Conservation (phyloP, 2,113 vertebrate species). For the Forbesichthys papilliferus region DNA sequence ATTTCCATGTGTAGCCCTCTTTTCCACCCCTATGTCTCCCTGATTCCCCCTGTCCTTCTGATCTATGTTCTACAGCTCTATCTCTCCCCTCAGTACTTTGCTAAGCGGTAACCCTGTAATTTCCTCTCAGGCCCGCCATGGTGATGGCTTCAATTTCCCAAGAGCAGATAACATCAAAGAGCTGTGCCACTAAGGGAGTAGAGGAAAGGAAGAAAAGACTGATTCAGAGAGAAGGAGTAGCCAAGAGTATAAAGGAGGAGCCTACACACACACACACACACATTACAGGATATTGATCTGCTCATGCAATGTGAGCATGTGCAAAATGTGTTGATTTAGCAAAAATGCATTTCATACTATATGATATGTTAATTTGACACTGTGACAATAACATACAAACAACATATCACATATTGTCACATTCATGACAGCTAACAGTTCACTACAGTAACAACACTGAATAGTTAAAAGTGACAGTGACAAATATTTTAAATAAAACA, state of each 20-base stretch:
- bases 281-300: neutral
- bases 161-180: slow-evolving; percentile 66
- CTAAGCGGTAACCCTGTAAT: slow-evolving; percentile 87
- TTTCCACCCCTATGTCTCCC: slow-evolving; percentile 75
- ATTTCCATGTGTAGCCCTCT: slow-evolving; percentile 76
- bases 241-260: slow-evolving; percentile 62
- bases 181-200: slow-evolving; percentile 75
- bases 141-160: slow-evolving; percentile 94
- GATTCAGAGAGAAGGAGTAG: neutral
- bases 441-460: no score
- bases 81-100: slow-evolving; percentile 28
- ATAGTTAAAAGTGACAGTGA: no score
- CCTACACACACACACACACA: no score
- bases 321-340: no score
- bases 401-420: no score
- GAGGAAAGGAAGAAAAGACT: slow-evolving; percentile 21
- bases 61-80: slow-evolving; percentile 62
- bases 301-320: no score
- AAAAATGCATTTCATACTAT: no score
- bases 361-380: no score
- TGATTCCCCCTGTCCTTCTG: slow-evolving; percentile 29
- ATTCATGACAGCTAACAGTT: no score
- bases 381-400: no score
- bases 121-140: slow-evolving; percentile 90
- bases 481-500: no score